Evolutionary conservation across 2,888 invertebrate species (phyloP), one percentile per base, ranked within the genome.

Genomic region (Julus scanicus): DNA sequence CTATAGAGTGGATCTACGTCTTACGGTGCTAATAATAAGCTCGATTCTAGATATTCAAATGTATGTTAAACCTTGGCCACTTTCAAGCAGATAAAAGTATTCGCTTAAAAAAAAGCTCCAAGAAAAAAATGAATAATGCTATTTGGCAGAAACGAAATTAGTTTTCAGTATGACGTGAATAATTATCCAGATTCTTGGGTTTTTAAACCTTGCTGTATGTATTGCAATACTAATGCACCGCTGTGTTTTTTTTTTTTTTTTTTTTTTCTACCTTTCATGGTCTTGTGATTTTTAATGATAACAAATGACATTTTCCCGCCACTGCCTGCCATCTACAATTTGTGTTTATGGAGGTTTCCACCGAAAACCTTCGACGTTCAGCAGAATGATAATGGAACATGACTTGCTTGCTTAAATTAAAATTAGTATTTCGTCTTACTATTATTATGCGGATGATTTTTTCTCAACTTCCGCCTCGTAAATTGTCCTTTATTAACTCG

Each of bases 221-320:
- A 37, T 37, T 71, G 37, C 80, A 15, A 80, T 80, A 15, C 80
- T 80, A 80, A 80, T 39, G 11, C 80, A 15, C 3, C 37, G 80
- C 15, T 80, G 80, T 80, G 37, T 37, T 5, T 8, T 44, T 80
- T 37, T 5, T 8, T 44, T 44, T 44, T 80, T 80, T 44, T 44
- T 44, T 44, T 44, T 8, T 80, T 37, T 37, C 37, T 80, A 13
- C 13, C 13, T 37, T 80, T 80, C 80, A 80, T 80, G 80, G 80
- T 80, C 80, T 80, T 15, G 13, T 37, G 37, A 39, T 80, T 80
- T 71, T 80, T 39, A 80, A 80, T 29, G 80, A 80, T 80, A 80
- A 80, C 80, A 39, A 80, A 80, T 80, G 80, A 80, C 80, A 80
- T 80, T 80, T 80, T 80, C 80, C 80, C 37, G 80, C 80, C 80